These are phyloP conservation scores for Reticulitermes lucifugus DNA, from an alignment of 2,888 invertebrate species.

Conservation along the genomic window DNA sequence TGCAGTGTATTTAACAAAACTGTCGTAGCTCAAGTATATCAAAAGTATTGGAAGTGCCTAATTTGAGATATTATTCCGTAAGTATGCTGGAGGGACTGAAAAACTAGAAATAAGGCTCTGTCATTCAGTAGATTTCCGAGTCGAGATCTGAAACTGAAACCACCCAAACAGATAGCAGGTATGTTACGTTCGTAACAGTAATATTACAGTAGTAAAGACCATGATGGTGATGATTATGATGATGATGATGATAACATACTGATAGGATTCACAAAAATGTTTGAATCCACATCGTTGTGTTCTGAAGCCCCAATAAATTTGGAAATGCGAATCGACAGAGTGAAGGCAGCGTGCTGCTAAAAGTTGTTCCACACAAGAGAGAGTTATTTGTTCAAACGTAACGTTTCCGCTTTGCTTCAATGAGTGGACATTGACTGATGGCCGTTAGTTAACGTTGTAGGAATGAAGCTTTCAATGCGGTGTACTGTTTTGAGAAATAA, in stretches of 20 bases:
- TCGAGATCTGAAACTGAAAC: no score
- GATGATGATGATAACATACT: background rate
- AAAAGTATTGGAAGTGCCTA: no score
- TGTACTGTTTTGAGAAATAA: conserved; percentile 3
- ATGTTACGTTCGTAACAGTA: background rate
- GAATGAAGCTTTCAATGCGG: background rate
- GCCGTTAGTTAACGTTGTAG: conserved; percentile 2
- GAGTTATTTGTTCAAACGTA: conserved; percentile 16
- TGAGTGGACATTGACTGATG: conserved; percentile 20
- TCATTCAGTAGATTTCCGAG: no score
- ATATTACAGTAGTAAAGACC: background rate
- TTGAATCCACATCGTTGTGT: background rate
- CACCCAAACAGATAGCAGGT: no score
- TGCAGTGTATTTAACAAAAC: no score
- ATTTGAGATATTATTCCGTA: no score
- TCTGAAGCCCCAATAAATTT: no score
- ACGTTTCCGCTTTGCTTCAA: background rate
- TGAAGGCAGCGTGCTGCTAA: background rate
- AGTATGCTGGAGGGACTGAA: no score
- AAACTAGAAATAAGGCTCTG: no score
- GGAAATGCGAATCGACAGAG: background rate
- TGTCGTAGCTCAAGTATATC: no score
- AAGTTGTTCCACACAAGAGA: background rate
- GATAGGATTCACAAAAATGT: background rate
- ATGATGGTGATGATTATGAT: background rate